Base-by-base conservation (phyloP, 2,797 vertebrate species). In the Enteromius anoplus region DNA sequence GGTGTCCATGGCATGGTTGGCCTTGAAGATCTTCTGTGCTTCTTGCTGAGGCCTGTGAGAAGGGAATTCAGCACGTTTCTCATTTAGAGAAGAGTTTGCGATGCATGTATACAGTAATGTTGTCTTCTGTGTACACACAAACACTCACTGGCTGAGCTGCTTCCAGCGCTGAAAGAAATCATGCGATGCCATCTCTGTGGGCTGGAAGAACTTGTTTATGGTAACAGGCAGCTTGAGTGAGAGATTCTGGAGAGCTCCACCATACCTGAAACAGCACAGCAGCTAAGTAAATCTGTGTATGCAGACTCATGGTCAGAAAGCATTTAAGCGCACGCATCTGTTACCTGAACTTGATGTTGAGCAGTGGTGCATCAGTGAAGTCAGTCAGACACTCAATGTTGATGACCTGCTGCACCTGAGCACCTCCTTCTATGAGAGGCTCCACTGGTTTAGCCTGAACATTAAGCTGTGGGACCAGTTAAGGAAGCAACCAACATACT, bases 161-260 rank as follows among this genome's bases (percentile, higher is more conserved):
- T 97, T 97, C 97, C 97, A 98, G 82, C 97, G 96, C 92, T 97
- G 96, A 92, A 98, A 98, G 88, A 98, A 98, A 89, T 97, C 97
- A 60, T 96, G 94, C 23, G 97, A 96, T 0, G 93, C 84, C 97
- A 97, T 98, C 91, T 97, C 97, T 3, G 97, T 97, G 0, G 95
- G 95, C 92, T 97, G 97, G 92, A 97, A 98, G 93, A 98, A 98
- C 92, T 98, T 98, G 93, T 98, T 98, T 91, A 97, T 94, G 85
- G 97, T 97, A 87, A 97, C 95, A 0, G 97, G 97, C 87, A 97
- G 93, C 88, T 97, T 97, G 70, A 97, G 94, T 4, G 95, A 95
- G 86, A 97, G 91, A 88, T 96, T 96, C 92, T 98, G 97, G 80
- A 97, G 90, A 29, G 96, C 92, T 4, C 97, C 97, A 32, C 97